Evolutionary conservation across 2,797 vertebrate species (phyloP), one percentile per base, ranked within the genome.

Genomic region (Pseudocheirus occidentalis): DNA sequence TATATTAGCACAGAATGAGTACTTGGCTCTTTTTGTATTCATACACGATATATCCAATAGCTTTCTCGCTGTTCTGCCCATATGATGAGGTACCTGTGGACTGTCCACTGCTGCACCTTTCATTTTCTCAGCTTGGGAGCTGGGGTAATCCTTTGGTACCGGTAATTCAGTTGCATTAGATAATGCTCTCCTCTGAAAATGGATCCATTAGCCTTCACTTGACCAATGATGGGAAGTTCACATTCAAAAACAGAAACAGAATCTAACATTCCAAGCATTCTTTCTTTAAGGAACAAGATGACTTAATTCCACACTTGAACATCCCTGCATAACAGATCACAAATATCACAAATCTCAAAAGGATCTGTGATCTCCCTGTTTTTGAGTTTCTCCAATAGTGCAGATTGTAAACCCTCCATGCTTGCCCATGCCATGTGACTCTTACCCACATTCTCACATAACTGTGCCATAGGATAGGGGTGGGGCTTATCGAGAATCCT

Each of bases 261-360:
- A 95, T 92, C 14, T 59, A 21, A 90, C 92, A 96, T 94, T n/a
- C 3, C 28, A 46, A 62, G 56, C 92, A 94, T 58, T 93, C 34
- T 95, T 73, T 40, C 91, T 93, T 55, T 31, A 66, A 54, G 62
- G 92, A 89, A 34, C 46, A 93, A 27, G 6, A 31, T 90, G 91
- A 62, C 58, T 92, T 93, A 62, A 55, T 90, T 55, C 93, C 14
- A 92, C 12, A 94, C 28, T 92, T 94, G 73, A 87, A 0, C 93
- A 96, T 91, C 2, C n/a, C 40, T n/a, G 4, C 73, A 94, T 54
- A 52, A 57, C 46, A 90, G 31, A 81, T 21, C 93, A 13, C 53
- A 95, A 90, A 34, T 0, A 3, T 50, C 95, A 21, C 28, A 40
- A 40, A 87, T 27, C 9, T 46, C 40, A 11, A 46, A 46, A 50